These are phyloP conservation scores for Netelia fuscicornis DNA, from an alignment of 2,888 invertebrate species.

Conservation along the genomic window DNA sequence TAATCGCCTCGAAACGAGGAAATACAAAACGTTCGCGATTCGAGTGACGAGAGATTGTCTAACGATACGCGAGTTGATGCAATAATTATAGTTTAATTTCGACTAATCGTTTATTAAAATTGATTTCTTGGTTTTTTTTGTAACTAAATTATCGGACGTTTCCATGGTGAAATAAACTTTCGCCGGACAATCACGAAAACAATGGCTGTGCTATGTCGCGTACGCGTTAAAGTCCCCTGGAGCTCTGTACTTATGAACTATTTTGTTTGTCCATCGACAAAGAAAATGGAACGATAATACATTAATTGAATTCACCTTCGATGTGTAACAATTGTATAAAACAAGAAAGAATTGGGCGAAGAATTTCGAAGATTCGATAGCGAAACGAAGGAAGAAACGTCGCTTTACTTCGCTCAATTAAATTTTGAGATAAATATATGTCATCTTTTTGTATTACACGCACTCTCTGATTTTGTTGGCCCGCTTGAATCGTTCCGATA, in stretches of 20 bases:
- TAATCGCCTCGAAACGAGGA: background rate
- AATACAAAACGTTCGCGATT: background rate
- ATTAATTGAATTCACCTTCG: no score
- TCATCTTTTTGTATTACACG: constrained; percentile 19
- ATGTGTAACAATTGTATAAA: no score
- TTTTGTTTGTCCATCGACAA: constrained; percentile 18
- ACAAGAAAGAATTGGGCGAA: no score
- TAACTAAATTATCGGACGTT: constrained; percentile 27
- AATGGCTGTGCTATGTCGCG: constrained; percentile 65
- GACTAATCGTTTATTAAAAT: constrained; percentile 47
- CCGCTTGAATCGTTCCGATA: constrained; percentile 30
- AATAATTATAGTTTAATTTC: constrained; percentile 50
- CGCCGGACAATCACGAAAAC: constrained; percentile 57
- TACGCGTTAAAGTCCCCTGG: constrained; percentile 50
- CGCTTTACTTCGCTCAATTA: no score
- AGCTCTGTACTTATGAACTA: constrained; percentile 35
- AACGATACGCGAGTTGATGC: constrained; percentile 43
- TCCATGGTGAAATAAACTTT: constrained; percentile 23
- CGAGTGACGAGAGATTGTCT: background rate
- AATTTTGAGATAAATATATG: constrained; percentile 20
- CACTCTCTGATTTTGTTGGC: constrained; percentile 46
- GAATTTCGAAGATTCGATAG: no score
- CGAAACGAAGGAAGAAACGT: no score
- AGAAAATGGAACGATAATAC: no score
- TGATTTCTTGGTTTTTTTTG: background rate